Evolutionary conservation across 2,797 vertebrate species (phyloP).

Genomic region (Merluccius polli): DNA sequence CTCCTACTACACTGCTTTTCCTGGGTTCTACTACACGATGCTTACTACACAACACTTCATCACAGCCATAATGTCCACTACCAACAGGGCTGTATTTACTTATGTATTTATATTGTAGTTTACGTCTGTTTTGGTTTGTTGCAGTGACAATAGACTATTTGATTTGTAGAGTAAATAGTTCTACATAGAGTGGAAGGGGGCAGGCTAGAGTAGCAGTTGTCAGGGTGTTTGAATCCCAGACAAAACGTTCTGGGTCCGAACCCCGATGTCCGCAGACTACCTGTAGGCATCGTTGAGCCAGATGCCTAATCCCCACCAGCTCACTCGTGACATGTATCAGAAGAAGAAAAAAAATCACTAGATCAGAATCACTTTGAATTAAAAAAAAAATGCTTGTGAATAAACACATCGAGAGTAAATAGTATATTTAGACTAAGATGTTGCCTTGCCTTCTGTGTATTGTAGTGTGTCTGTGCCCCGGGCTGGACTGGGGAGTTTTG

Average conservation of each 20-base stretch:
- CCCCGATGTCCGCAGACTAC: neutral
- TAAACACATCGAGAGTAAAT: neutral
- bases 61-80: neutral
- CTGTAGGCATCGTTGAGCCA: neutral
- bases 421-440: neutral
- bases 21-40: constrained; percentile 37
- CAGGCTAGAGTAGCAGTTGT: no score
- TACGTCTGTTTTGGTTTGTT: neutral
- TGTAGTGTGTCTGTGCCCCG: constrained; percentile 73
- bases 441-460: constrained; percentile 16
- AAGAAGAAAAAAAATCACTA: no score
- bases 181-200: neutral
- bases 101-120: neutral
- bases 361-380: neutral
- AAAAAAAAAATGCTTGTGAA: neutral
- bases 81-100: neutral
- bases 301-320: no score
- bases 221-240: neutral
- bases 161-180: neutral
- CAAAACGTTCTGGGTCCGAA: neutral
- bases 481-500: constrained; percentile 76
- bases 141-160: neutral
- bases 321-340: no score
- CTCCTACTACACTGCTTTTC: constrained; percentile 39
- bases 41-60: constrained; percentile 9